Conservation (phyloP, 1,140 invertebrate species). For the Apocrypta bakeri region DNA sequence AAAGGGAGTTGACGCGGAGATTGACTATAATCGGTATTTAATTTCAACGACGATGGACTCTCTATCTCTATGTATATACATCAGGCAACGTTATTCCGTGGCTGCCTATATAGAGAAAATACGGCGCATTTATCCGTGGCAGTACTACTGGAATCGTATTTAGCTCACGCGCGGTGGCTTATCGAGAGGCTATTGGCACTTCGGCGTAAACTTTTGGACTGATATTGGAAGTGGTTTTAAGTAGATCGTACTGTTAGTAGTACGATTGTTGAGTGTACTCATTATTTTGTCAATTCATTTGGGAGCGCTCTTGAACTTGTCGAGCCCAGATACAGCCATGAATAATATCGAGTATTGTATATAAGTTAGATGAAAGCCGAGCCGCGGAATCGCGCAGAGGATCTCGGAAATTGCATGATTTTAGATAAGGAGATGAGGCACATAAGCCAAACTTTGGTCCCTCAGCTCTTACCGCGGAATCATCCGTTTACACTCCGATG, state of each 20-base stretch:
- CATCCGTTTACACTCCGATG: background rate
- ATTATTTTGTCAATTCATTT: background rate
- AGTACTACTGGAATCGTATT: background rate
- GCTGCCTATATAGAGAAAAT: too few species aligned
- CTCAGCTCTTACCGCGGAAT: background rate
- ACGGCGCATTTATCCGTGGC: too few species aligned
- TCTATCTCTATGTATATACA: background rate
- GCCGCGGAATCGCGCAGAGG: background rate
- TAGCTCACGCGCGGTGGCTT: background rate
- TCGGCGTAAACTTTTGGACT: background rate
- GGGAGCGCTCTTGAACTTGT: background rate
- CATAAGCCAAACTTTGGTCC: background rate
- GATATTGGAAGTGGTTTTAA: background rate
- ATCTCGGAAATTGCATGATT: background rate
- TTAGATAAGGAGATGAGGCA: background rate
- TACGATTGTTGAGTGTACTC: background rate
- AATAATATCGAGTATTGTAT: too few species aligned
- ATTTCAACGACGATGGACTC: constrained; percentile 41
- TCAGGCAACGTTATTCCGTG: background rate
- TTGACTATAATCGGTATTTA: constrained; percentile 30
- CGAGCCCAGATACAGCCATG: background rate
- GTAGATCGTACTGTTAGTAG: too few species aligned
- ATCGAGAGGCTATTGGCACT: background rate
- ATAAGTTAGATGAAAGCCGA: background rate
- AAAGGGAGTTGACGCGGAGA: background rate